Base-by-base conservation (phyloP, 2,113 vertebrate species). In the Urocynchramus pylzowi region DNA sequence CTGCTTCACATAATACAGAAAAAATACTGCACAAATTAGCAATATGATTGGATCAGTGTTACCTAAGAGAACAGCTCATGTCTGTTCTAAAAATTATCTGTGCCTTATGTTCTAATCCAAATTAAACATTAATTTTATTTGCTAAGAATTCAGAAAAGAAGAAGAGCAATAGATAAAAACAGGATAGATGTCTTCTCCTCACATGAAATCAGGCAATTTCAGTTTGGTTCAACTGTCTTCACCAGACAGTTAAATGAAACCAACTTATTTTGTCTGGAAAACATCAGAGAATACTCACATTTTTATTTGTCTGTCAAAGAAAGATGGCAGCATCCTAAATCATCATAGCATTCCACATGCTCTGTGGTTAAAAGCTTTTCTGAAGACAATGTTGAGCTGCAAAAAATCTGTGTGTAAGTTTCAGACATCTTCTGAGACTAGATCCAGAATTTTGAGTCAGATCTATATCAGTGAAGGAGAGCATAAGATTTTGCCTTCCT, bases 281-380 rank as follows among this genome's bases (percentile, higher is more conserved):
- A 35, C 3, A 30, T 33, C 35, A 50, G 7, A 5, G 4, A 80
- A 53, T 73, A 23, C 5, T 65, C 16, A 61, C 5, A 69, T 74
- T 86, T 96, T 91, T 81, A 87, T 41, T 79, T 84, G 9, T 42
- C 10, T 61, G 11, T 9, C 60, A 60, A 31, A 65, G 16, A 17
- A 94, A 65, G 16, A 57, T 80, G 37, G 37, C 53, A 92, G 17
- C 9, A 57, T 41, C 33, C n/a, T 80, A 60, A 92, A 86, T 80
- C 57, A 49, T 37, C 44, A 44, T 35, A 60, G 5, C 4, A 21
- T 73, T 76, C 13, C 4, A 3, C 21, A 76, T 3, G 0, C 2
- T 53, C 31, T 28, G 3, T 54, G 30, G 7, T 80, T 69, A 69
- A 77, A 88, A 76, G 7, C 19, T 90, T 86, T 80, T 47, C 37